A percentile compares a stretch with the other conserved stretches of the same genome.
These are phyloP conservation scores for Paratilapia polleni DNA, from an alignment of 2,113 vertebrate species.

Conservation along the genomic window DNA sequence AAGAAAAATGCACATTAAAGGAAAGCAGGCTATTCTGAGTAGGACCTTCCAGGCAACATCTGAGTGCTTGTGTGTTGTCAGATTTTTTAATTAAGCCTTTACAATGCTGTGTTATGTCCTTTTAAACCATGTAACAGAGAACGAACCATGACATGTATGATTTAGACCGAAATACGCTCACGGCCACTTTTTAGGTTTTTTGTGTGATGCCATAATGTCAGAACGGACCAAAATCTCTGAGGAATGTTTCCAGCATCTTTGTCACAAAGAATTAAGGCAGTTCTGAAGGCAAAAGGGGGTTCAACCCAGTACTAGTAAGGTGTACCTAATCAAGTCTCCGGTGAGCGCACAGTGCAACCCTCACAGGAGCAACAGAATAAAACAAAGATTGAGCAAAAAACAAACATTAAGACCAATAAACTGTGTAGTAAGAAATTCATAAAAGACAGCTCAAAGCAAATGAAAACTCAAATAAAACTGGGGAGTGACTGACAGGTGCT, in stretches of 20 bases:
- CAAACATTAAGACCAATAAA: not conserved
- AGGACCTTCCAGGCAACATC: slow-evolving; percentile 10
- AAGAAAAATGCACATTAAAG: slow-evolving; percentile 16
- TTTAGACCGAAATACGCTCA: slow-evolving; percentile 15
- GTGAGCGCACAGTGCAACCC: not conserved
- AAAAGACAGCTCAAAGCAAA: not conserved
- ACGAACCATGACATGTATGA: not conserved
- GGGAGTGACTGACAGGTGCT: not conserved
- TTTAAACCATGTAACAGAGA: slow-evolving; percentile 29
- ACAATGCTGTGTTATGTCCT: not conserved
- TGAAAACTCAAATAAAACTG: not conserved
- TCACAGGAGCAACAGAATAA: not conserved
- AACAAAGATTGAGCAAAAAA: no score
- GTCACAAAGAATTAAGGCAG: no score
- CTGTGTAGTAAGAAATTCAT: not conserved
- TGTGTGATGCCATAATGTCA: not conserved
- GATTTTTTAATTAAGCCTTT: slow-evolving; percentile 11
- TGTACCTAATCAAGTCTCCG: not conserved
- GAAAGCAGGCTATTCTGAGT: not conserved
- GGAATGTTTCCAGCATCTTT: not conserved
- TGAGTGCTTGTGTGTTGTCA: slow-evolving; percentile 7
- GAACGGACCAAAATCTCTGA: not conserved
- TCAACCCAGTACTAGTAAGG: not conserved
- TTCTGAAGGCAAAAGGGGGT: not conserved
- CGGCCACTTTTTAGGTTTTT: no score